Evolutionary conservation across 2,797 vertebrate genomes (phyloP).

Genomic region (Coilia nasus): DNA sequence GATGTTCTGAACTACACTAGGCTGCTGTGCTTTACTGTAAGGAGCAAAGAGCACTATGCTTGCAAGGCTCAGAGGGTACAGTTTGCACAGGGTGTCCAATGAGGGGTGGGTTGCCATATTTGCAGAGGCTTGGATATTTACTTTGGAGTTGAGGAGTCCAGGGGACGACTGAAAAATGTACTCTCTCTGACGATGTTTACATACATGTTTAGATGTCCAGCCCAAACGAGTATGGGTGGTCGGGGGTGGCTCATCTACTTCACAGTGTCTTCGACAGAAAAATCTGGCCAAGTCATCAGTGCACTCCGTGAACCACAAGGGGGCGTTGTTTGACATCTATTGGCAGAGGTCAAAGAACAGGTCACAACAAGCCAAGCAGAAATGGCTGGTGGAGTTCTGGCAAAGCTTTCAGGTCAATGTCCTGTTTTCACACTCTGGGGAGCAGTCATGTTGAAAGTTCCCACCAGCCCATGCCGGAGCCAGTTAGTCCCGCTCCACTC

Average conservation of each 20-base stretch:
- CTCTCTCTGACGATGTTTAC: slow-evolving; percentile 14
- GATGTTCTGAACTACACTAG: neutral
- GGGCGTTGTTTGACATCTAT: slow-evolving; percentile 6
- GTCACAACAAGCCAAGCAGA: neutral
- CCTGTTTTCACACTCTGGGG: neutral
- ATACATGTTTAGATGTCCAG: neutral
- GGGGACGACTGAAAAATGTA: neutral
- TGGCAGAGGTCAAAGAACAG: neutral
- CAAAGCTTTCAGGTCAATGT: neutral
- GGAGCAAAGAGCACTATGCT: neutral
- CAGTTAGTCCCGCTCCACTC: neutral
- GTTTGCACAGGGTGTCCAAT: neutral
- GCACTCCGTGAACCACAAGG: neutral
- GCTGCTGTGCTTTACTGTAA: neutral
- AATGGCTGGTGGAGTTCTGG: neutral
- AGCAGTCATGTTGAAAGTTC: neutral
- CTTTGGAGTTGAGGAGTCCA: neutral
- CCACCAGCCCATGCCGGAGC: neutral
- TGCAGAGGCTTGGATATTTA: neutral
- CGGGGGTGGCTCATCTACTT: neutral
- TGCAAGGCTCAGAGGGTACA: neutral
- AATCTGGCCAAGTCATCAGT: neutral
- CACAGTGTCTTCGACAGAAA: neutral
- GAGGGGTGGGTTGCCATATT: neutral
- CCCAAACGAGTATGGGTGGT: neutral